Conservation (phyloP, 1,140 invertebrate species). For the Drosophila parabipectinata region DNA sequence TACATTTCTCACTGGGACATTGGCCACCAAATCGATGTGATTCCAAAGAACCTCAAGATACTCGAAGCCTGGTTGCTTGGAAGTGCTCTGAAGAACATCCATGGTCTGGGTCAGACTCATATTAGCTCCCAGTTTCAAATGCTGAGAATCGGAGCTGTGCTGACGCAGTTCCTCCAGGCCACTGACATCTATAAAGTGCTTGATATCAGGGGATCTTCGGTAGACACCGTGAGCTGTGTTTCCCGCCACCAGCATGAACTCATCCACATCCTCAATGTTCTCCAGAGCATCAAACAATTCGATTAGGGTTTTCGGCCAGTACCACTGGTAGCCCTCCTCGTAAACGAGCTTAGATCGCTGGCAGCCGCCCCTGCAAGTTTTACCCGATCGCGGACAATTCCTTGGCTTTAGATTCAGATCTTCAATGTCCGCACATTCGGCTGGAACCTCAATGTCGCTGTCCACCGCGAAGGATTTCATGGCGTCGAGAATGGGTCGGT, state of each 20-base stretch:
- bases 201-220: conserved; percentile 83
- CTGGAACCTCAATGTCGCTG: conserved; percentile 87
- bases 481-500: conserved; percentile 92
- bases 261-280: conserved; percentile 80
- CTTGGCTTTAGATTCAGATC: conserved; percentile 48
- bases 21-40: conserved; percentile 89
- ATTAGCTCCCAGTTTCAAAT: conserved; percentile 87
- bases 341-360: conserved; percentile 79
- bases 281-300: conserved; percentile 86
- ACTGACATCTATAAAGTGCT: conserved; percentile 90
- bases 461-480: conserved; percentile 91
- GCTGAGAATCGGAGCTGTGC: conserved; percentile 41
- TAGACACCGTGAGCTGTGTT: conserved; percentile 88
- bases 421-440: conserved; percentile 69
- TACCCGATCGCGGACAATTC: conserved; percentile 53
- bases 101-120: conserved; percentile 88
- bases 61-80: conserved; percentile 84
- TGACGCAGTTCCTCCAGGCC: conserved; percentile 87
- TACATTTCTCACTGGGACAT: conserved; percentile 89
- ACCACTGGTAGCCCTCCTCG: conserved; percentile 66
- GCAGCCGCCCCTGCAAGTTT: conserved; percentile 42
- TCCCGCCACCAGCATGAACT: conserved; percentile 85
- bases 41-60: conserved; percentile 84
- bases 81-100: conserved; percentile 85
- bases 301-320: conserved; percentile 83